Conservation (phyloP, 2,113 vertebrate genomes). For the Corapipo altera region DNA sequence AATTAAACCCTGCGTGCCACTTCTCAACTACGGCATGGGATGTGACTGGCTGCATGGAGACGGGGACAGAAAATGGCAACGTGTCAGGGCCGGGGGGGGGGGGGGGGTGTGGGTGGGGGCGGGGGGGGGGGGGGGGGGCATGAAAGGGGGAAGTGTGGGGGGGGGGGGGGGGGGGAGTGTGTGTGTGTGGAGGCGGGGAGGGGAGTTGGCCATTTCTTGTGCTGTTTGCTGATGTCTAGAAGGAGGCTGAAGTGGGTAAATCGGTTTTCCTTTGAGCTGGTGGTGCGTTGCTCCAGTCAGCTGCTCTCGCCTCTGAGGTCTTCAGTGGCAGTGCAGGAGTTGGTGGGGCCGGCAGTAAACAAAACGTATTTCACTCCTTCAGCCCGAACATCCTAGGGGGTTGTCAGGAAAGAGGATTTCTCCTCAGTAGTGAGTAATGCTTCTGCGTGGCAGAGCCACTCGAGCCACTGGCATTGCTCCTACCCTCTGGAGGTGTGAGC, state of each 20-base stretch:
- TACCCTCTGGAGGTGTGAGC: neutral
- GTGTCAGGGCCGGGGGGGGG: neutral
- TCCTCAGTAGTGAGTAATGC: neutral
- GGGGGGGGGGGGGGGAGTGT: too few species aligned
- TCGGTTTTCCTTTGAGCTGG: neutral
- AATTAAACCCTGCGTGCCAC: neutral
- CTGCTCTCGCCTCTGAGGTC: neutral
- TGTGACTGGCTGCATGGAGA: constrained; percentile 24
- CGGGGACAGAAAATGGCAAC: neutral
- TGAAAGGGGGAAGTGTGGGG: too few species aligned
- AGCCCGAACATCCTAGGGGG: neutral
- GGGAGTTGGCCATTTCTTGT: neutral
- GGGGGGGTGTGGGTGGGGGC: too few species aligned
- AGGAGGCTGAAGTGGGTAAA: neutral
- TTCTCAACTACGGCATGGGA: neutral
- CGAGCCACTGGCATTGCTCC: neutral
- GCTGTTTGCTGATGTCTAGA: neutral
- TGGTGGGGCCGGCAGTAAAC: neutral
- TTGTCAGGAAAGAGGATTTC: neutral
- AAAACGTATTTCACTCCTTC: neutral
- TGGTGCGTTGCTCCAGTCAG: neutral
- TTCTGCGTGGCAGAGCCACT: neutral
- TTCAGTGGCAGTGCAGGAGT: neutral
- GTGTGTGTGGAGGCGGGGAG: neutral
- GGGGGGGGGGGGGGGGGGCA: too few species aligned